A percentile compares a stretch with the other conserved stretches of the same genome.
Evolutionary conservation across 2,113 vertebrate species (phyloP).

Genomic region (Polypterus senegalus): DNA sequence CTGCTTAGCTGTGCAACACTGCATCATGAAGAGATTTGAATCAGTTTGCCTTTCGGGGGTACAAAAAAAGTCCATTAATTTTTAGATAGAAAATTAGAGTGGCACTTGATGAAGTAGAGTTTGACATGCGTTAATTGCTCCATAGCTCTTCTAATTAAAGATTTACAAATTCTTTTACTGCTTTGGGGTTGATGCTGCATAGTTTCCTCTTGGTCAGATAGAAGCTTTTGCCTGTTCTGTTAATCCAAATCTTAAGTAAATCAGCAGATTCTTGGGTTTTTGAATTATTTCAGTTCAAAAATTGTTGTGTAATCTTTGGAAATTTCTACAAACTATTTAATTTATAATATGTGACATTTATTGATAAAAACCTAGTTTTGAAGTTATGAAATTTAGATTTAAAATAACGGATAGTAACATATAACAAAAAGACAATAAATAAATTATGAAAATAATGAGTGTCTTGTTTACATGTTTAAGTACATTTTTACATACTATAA

Average conservation of each 20-base stretch:
- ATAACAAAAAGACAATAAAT: no score
- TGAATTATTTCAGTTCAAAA: no score
- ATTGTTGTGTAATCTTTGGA: no score
- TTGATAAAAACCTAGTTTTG: no score
- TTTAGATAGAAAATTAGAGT: conserved; percentile 82
- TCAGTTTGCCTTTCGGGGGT: conserved; percentile 67
- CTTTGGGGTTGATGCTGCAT: conserved; percentile 52
- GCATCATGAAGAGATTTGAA: conserved; percentile 66
- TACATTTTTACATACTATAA: no score
- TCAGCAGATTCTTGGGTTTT: no score
- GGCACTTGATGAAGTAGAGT: conserved; percentile 93
- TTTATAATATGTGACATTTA: no score
- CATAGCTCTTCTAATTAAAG: conserved; percentile 86
- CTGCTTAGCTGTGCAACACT: conserved; percentile 72
- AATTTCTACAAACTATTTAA: no score
- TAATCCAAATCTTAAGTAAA: no score
- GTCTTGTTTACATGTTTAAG: no score
- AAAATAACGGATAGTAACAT: no score
- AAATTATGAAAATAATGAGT: no score
- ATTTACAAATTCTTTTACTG: conserved; percentile 79
- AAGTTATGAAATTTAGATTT: neutral
- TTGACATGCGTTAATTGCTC: conserved; percentile 96
- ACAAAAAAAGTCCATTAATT: conserved; percentile 60
- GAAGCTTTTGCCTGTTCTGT: conserved; percentile 2
- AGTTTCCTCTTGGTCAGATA: conserved; percentile 54